These are phyloP conservation scores for Cantharis rustica DNA, from an alignment of 2,888 invertebrate species.

Conservation along the genomic window DNA sequence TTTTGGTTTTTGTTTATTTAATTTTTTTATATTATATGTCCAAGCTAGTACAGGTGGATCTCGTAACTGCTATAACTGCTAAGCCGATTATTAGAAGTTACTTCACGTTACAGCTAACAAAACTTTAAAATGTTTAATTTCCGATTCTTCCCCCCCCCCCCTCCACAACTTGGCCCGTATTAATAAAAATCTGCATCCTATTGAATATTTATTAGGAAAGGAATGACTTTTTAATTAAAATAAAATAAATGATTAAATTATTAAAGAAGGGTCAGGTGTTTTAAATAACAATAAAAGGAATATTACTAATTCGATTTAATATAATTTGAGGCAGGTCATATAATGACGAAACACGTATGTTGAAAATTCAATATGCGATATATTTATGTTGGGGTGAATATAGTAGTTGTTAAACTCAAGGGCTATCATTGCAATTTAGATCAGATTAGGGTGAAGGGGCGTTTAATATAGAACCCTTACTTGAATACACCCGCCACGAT, in stretches of 20 bases:
- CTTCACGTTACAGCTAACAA: too few relatives aligned
- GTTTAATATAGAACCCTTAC: conserved; percentile 51
- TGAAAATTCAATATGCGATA: conserved; percentile 16
- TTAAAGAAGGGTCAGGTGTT: neutral
- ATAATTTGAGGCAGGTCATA: neutral
- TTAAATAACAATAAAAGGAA: neutral
- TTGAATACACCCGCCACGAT: conserved; percentile 44
- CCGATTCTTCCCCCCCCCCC: neutral
- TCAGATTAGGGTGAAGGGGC: conserved; percentile 53
- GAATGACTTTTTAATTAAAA: neutral
- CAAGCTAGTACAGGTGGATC: too few relatives aligned
- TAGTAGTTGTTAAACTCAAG: conserved; percentile 39
- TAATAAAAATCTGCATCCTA: too few relatives aligned
- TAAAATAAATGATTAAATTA: neutral
- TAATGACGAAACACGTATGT: conserved; percentile 8
- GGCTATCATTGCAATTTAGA: conserved; percentile 54
- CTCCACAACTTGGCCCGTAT: too few relatives aligned
- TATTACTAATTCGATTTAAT: neutral
- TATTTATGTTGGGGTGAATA: conserved; percentile 23
- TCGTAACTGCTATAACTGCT: too few relatives aligned
- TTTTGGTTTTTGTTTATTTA: too few relatives aligned
- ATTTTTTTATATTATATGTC: too few relatives aligned
- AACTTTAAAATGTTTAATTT: too few relatives aligned
- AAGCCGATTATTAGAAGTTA: too few relatives aligned
- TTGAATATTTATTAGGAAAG: too few relatives aligned